Evolutionary conservation across 1,140 invertebrate species (phyloP).

Genomic region (Fopius arisanus): DNA sequence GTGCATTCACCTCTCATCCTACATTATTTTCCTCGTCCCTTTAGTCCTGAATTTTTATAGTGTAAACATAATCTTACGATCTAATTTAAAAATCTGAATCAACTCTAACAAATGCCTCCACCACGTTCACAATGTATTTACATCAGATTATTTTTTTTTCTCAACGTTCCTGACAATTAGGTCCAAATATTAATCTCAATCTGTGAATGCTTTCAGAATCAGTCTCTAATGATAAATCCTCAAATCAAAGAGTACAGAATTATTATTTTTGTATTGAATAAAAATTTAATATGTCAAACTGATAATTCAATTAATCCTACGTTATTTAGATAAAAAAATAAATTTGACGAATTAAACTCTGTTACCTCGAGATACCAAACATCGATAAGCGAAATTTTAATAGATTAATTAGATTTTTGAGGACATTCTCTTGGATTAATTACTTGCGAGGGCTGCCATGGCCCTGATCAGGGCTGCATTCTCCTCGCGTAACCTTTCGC

Average conservation of each 20-base stretch:
- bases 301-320: neutral
- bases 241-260: no score
- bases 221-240: neutral
- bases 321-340: neutral
- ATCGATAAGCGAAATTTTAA: conserved; percentile 17
- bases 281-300: neutral
- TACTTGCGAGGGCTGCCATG: conserved; percentile 61
- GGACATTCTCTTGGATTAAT: conserved; percentile 40
- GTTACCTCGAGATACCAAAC: neutral
- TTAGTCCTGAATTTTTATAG: no score
- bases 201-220: neutral
- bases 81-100: neutral
- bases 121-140: neutral
- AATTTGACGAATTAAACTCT: neutral
- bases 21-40: conserved; percentile 19
- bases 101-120: neutral
- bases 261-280: no score
- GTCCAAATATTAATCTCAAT: neutral
- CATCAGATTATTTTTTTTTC: neutral
- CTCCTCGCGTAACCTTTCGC: conserved; percentile 64
- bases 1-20: conserved; percentile 34
- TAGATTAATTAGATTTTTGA: neutral
- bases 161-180: no score
- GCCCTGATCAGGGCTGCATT: conserved; percentile 66
- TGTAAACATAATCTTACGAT: neutral